Evolutionary conservation across 2,888 invertebrate species (phyloP).

Genomic region (Fabriciana adippe): DNA sequence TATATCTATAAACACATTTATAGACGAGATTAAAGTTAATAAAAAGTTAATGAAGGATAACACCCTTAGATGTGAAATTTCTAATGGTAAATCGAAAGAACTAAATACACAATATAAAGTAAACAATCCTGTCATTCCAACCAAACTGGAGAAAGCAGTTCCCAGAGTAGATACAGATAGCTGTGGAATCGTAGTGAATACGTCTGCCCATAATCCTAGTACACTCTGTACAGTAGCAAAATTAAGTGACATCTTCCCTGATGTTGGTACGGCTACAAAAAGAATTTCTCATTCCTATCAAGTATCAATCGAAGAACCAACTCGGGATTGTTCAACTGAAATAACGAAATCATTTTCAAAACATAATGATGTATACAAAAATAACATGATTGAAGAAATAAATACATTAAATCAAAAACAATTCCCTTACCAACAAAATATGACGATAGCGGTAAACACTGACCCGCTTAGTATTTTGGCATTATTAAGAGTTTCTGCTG

Average conservation of each 20-base stretch:
- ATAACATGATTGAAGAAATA: slow-evolving; percentile 42
- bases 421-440: slow-evolving; percentile 32
- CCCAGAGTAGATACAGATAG: background rate
- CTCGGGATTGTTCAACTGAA: slow-evolving; percentile 60
- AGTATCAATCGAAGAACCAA: slow-evolving; percentile 58
- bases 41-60: slow-evolving; percentile 32
- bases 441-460: slow-evolving; percentile 69
- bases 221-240: background rate
- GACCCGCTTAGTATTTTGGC: slow-evolving; percentile 64
- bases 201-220: background rate
- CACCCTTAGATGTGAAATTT: background rate
- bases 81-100: slow-evolving; percentile 22
- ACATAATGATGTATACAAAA: slow-evolving; percentile 1
- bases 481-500: slow-evolving; percentile 59
- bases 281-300: slow-evolving; percentile 31
- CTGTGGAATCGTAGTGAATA: background rate
- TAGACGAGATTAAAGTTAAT: slow-evolving; percentile 51
- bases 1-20: slow-evolving; percentile 55
- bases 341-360: slow-evolving; percentile 50
- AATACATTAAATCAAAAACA: slow-evolving; percentile 14
- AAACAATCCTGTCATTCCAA: slow-evolving; percentile 41
- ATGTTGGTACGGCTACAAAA: background rate
- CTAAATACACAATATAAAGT: slow-evolving; percentile 40
- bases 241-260: background rate
- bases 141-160: slow-evolving; percentile 41